A percentile compares a stretch with the other conserved stretches of the same genome.
phyloP scores from a whole-genome alignment of 1,140 invertebrate species.

The Heliconius hermathena region DNA sequence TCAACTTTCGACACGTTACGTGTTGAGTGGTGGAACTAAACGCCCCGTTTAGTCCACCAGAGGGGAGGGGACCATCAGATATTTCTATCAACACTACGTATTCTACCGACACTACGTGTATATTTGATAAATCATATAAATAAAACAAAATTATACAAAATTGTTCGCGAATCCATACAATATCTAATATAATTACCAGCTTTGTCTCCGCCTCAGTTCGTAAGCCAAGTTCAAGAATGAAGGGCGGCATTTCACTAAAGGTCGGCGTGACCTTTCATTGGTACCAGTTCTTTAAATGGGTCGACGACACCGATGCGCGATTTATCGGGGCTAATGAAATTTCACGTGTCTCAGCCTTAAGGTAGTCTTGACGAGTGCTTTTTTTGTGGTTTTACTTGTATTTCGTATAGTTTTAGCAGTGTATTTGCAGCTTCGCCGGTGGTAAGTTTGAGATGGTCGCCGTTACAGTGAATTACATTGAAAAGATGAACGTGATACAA shows the following conservation, averaged over 20 bases:
- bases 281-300: conserved; percentile 4
- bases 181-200: neutral
- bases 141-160: too few relatives aligned
- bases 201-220: neutral
- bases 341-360: conserved; percentile 1
- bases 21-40: neutral
- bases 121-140: too few relatives aligned
- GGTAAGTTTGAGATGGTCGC: too few relatives aligned
- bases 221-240: conserved; percentile 21
- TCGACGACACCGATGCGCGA: conserved; percentile 18
- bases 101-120: too few relatives aligned
- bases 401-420: too few relatives aligned
- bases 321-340: conserved; percentile 9
- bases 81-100: neutral
- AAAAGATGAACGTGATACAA: too few relatives aligned
- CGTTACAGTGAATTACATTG: too few relatives aligned
- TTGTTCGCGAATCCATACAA: neutral
- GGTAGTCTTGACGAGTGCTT: too few relatives aligned
- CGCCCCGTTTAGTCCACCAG: neutral
- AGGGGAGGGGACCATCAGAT: neutral
- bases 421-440: too few relatives aligned
- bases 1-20: too few relatives aligned
- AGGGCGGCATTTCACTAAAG: conserved; percentile 24
- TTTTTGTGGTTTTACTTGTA: too few relatives aligned
- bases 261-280: conserved; percentile 20